A percentile compares a stretch with the other conserved stretches of the same genome.
phyloP scores from a whole-genome alignment of 2,113 vertebrate species.

The Pungitius pungitius region DNA sequence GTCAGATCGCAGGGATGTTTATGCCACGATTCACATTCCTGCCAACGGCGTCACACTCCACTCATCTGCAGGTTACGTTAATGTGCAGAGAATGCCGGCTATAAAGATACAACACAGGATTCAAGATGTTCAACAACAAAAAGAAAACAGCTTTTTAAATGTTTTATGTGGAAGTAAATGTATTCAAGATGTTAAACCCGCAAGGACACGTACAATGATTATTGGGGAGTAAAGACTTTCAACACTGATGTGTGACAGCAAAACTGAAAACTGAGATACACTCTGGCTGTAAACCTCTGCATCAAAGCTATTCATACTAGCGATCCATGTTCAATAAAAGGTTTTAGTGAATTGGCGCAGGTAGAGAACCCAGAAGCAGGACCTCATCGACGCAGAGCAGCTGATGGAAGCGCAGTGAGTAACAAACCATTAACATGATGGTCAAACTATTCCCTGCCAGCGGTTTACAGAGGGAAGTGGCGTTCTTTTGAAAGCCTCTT shows the following conservation, averaged over 20 bases:
- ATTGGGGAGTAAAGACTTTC: not conserved
- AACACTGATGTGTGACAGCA: not conserved
- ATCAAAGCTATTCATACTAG: not conserved
- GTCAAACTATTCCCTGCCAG: not conserved
- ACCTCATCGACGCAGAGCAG: not conserved
- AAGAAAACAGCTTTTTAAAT: not conserved
- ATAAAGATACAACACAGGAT: not conserved
- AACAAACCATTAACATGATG: not conserved
- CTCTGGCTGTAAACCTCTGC: not conserved
- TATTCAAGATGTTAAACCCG: not conserved
- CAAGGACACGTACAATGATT: not conserved
- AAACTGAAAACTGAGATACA: not conserved
- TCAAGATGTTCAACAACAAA: not conserved
- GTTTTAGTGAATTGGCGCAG: not conserved
- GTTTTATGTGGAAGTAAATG: not conserved
- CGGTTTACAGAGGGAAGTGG: slow-evolving; percentile 1
- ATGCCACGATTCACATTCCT: too few relatives aligned
- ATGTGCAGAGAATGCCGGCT: not conserved
- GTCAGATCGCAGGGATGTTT: too few relatives aligned
- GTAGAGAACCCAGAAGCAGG: not conserved
- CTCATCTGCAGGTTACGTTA: not conserved
- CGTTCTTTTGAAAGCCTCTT: slow-evolving; percentile 42
- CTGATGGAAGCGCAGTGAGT: not conserved
- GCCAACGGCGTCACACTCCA: too few relatives aligned
- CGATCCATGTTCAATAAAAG: not conserved